Evolutionary conservation across 2,888 invertebrate genomes (phyloP).

Genomic region (Gandaritis pyraliata): DNA sequence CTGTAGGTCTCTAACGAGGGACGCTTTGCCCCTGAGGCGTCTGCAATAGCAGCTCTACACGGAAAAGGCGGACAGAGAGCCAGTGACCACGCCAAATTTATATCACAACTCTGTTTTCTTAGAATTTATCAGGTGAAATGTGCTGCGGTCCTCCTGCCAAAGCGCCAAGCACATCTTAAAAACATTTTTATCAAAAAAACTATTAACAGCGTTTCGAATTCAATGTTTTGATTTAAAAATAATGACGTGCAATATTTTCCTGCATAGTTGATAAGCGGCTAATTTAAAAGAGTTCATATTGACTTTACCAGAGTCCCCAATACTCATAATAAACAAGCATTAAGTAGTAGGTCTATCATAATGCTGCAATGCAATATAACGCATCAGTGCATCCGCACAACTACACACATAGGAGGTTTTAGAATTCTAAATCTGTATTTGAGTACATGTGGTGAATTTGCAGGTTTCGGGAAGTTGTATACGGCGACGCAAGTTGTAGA

Average conservation of each 20-base stretch:
- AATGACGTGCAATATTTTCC: too few species aligned
- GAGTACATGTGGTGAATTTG: constrained; percentile 17
- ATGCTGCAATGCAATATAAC: background rate
- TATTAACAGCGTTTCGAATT: too few species aligned
- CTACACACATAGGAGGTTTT: constrained; percentile 12
- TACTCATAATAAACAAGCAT: too few species aligned
- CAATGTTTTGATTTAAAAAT: too few species aligned
- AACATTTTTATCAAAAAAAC: too few species aligned
- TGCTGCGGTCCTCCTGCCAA: background rate
- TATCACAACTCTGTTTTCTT: constrained; percentile 27
- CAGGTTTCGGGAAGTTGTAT: constrained; percentile 21
- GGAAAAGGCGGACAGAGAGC: constrained; percentile 67
- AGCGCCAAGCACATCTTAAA: too few species aligned
- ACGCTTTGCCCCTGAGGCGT: constrained; percentile 53
- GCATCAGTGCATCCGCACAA: constrained; percentile 6
- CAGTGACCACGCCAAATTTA: constrained; percentile 54
- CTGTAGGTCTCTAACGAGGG: constrained; percentile 62
- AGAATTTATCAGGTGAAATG: constrained; percentile 9
- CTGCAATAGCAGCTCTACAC: constrained; percentile 60
- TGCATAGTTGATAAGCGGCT: too few species aligned
- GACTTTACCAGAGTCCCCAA: too few species aligned
- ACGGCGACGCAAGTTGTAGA: constrained; percentile 17
- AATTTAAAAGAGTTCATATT: too few species aligned
- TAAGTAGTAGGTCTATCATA: too few species aligned
- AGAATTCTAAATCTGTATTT: constrained; percentile 24